Evolutionary conservation across 2,888 invertebrate genomes (phyloP), one percentile per base, ranked within the genome.

Genomic region (Agrypnus murinus): DNA sequence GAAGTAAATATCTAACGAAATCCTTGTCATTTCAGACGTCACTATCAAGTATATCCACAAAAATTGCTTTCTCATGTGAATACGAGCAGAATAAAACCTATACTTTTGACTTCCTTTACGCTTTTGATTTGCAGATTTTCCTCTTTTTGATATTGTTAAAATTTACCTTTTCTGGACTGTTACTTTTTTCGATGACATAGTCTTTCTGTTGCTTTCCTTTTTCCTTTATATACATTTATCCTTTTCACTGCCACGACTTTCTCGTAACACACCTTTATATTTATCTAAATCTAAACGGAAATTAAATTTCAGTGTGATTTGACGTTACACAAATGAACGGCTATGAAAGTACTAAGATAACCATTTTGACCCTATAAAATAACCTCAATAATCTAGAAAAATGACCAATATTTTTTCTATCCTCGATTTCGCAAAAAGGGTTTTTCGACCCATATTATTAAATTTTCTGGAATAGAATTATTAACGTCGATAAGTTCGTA

Each of bases 11-110:
- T 25, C 25, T 38, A 25, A 25, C 25, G 25, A 25, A 25, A 36
- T 55, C 15, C 36, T 55, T 34, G 10, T 55, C 36, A 36, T 55
- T 6, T 36, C 15, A 55, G 6, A 36, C 55, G 36, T 55, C 36
- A 36, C 36, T 17, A 55, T 55, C 17, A 17, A 34, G 7, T 32
- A 2, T 53, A 31, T 14, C 14, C 36, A 7, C 15, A 55, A 36
- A 55, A 55, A 36, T 55, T 55, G 55, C 55, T 55, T 36, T 55
- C 34, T 55, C 53, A 55, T 55, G 53, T 36, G 34, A 32, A 55
- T 34, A 34, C 10, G 12, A 55, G 7, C 14, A n/a, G 53, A 32
- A 36, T 36, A 55, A 31, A 32, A 14, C 36, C 6, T 34, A 55
- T 55, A 25, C 25, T 50, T 34, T 10, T 34, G 14, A 15, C 53